Conservation (phyloP, 2,113 vertebrate genomes). For the Saguinus midas region DNA sequence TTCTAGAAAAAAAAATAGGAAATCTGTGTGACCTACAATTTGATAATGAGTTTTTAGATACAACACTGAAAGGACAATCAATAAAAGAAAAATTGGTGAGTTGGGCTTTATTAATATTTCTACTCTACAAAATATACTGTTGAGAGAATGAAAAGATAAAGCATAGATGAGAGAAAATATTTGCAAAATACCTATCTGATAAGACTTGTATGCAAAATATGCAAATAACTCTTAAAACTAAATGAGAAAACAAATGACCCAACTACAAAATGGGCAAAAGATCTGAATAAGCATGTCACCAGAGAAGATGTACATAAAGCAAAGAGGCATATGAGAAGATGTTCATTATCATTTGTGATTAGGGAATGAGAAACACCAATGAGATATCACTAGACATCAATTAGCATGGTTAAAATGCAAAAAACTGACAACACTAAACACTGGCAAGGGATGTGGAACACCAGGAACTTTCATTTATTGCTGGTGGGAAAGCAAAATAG, state of each 20-base stretch:
- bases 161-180: neutral
- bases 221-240: neutral
- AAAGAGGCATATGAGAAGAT: neutral
- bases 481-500: neutral
- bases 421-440: neutral
- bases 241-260: neutral
- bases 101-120: neutral
- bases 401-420: neutral
- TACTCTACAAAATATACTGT: neutral
- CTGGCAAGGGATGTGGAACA: neutral
- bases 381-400: neutral
- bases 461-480: neutral
- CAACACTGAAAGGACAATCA: neutral
- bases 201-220: neutral
- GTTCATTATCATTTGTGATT: neutral
- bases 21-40: neutral
- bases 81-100: neutral
- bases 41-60: neutral
- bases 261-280: neutral
- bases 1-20: neutral
- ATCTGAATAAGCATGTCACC: neutral
- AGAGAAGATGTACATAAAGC: neutral
- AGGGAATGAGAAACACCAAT: neutral
- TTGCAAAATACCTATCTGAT: neutral
- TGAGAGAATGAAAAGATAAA: constrained; percentile 1